phyloP scores from a whole-genome alignment of 92 coral and sea anemone species.

The Anthopleura xanthogrammica region DNA sequence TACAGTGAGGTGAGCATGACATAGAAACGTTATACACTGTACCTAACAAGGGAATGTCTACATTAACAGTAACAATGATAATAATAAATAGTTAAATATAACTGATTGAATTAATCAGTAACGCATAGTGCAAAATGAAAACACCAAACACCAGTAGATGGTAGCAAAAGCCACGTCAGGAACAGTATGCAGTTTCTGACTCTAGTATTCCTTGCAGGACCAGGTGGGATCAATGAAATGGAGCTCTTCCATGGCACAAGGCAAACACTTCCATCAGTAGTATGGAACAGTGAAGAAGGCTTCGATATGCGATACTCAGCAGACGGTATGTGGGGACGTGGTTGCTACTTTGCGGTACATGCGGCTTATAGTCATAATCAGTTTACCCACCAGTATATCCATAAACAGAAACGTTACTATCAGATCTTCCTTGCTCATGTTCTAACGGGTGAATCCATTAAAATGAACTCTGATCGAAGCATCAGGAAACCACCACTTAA shows the following conservation, averaged over 20 bases:
- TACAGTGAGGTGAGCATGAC: no score
- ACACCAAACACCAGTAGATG: no score
- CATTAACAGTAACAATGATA: no score
- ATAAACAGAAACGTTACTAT: conserved; percentile 3
- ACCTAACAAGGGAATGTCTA: no score
- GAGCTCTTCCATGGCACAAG: conserved; percentile 81
- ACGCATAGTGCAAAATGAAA: no score
- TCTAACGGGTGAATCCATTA: conserved; percentile 61
- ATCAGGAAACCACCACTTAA: conserved; percentile 60
- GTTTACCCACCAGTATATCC: conserved; percentile 12
- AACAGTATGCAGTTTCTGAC: not conserved
- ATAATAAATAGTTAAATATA: no score
- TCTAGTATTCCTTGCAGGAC: not conserved
- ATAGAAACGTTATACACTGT: no score
- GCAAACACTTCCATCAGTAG: conserved; percentile 39
- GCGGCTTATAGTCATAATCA: conserved; percentile 65
- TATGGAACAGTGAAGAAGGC: conserved; percentile 82
- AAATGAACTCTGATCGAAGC: conserved; percentile 33
- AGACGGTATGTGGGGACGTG: conserved; percentile 82
- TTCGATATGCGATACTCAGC: conserved; percentile 83
- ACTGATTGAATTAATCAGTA: no score
- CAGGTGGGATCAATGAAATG: conserved; percentile 52
- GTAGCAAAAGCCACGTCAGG: no score
- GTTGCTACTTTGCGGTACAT: conserved; percentile 72
- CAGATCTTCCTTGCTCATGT: conserved; percentile 79